These are phyloP conservation scores for Charaxes varanes DNA, from an alignment of 1,140 invertebrate species.

Conservation along the genomic window DNA sequence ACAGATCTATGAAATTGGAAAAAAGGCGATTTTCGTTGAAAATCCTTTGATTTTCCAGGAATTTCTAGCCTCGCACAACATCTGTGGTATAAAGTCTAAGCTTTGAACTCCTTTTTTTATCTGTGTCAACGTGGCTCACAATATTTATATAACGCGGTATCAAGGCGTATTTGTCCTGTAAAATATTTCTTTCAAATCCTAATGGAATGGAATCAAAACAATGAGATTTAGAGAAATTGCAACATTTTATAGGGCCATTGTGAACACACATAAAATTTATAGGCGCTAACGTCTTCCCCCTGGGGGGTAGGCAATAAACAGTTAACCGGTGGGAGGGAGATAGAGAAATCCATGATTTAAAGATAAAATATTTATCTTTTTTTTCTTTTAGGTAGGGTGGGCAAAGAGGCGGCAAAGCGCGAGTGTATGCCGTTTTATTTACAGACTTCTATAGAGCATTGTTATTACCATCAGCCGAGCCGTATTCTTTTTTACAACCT, in stretches of 20 bases:
- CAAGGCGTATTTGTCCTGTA: slow-evolving; percentile 26
- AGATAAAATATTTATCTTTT: no score
- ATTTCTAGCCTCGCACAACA: no score
- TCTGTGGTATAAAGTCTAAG: no score
- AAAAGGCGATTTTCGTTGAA: no score
- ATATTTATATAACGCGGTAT: slow-evolving; percentile 26
- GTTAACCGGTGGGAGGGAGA: slow-evolving; percentile 34
- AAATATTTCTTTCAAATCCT: slow-evolving; percentile 47
- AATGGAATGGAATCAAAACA: slow-evolving; percentile 61
- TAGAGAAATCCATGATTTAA: slow-evolving; percentile 43
- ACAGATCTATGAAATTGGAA: no score
- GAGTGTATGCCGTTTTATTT: no score
- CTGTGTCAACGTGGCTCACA: no score
- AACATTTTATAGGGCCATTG: slow-evolving; percentile 59
- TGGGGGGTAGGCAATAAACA: slow-evolving; percentile 54
- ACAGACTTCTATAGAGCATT: no score
- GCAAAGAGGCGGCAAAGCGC: not conserved
- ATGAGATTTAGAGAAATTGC: slow-evolving; percentile 57
- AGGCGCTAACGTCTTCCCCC: slow-evolving; percentile 56
- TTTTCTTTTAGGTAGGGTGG: slow-evolving; percentile 27
- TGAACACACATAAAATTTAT: slow-evolving; percentile 64
- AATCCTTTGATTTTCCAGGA: no score
- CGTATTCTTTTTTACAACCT: no score
- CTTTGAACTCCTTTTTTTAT: no score
- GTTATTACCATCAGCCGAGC: no score